Base-by-base conservation (phyloP, 2,797 vertebrate species). In the Cottoperca gobio region DNA sequence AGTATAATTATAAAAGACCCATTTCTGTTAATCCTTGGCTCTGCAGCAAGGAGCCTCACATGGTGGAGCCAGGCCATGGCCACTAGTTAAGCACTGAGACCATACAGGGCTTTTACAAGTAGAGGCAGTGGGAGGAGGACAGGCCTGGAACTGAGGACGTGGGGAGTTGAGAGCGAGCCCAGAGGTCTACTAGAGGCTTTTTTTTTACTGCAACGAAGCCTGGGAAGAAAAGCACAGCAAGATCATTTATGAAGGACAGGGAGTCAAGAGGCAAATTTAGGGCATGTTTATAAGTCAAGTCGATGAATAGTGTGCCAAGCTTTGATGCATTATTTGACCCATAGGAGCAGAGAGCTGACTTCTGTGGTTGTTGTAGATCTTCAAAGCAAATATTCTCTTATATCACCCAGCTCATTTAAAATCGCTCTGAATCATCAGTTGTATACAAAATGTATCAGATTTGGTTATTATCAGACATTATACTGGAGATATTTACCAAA, bases 1-100 rank as follows among this genome's bases (percentile, higher is more conserved):
- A 78, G 92, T 93, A 93, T 95, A 94, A 96, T 95, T 95, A 95
- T 94, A 88, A 94, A 91, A 94, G 89, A 85, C 92, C 89, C 83
- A 90, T 94, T 93, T 93, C 55, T 89, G 88, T 91, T 94, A 92
- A 94, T 94, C 93, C 88, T 72, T 81, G 87, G 86, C 88, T 91
- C 85, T 89, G 83, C 83, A 83, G 86, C 80, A 72, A 81, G 87
- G 80, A 85, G 87, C 70, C 84, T 89, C 68, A 79, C 81, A 82
- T 83, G 73, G 78, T 59, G 79, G 78, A 93, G 79, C 70, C 84
- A 59, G 86, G 84, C 76, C 80, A 72, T 1, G 81, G 86, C 83
- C 87, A 81, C 81, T 52, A 78, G 84, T 83, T 71, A 76, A 83
- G 73, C 52, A 49, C 58, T 52, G 63, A 79, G 91, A 91, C 91